Percentiles rank a stretch among this genome's conserved stretches.
These are phyloP conservation scores for Neoitamus cyanurus DNA, from an alignment of 2,888 invertebrate genomes.

Conservation along the genomic window DNA sequence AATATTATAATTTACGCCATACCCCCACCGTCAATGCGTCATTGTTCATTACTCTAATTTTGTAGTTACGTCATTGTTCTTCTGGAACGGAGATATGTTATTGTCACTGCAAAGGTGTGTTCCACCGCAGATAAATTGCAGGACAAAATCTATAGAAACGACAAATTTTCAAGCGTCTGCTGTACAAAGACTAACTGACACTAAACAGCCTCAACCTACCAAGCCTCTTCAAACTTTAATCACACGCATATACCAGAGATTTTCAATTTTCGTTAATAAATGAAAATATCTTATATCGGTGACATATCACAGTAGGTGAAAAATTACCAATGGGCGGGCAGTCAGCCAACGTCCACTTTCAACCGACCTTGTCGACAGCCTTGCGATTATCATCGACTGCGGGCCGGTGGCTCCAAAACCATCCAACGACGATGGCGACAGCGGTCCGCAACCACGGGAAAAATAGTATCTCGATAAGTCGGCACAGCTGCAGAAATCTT, in stretches of 20 bases:
- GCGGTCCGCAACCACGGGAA: neutral
- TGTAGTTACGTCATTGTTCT: no score
- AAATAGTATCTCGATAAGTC: neutral
- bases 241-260: neutral
- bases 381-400: neutral
- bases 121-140: neutral
- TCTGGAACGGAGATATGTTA: no score
- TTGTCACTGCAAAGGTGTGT: neutral
- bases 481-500: neutral
- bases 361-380: neutral
- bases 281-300: neutral
- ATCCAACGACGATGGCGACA: neutral
- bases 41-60: no score
- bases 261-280: neutral
- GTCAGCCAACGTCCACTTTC: neutral
- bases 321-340: neutral
- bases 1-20: no score
- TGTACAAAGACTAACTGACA: neutral
- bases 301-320: neutral
- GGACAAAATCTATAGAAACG: neutral
- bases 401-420: neutral
- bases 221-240: neutral
- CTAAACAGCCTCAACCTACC: neutral
- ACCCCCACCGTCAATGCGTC: no score
- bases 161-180: neutral